Conservation (phyloP, 2,888 invertebrate genomes). For the Lydus trimaculatus region DNA sequence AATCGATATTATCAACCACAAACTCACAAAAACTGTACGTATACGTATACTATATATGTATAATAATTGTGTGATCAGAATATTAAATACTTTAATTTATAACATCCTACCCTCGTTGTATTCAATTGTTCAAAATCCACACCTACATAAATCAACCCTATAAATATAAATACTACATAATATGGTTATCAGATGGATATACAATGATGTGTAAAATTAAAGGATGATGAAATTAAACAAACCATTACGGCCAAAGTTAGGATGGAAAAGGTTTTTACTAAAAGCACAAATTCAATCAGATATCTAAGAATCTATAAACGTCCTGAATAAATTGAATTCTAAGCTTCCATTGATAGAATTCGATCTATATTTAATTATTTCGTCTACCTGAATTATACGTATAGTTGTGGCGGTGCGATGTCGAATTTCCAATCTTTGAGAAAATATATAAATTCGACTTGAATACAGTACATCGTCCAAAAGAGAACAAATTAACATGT, state of each 20-base stretch:
- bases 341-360: conserved; percentile 3
- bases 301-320: background rate
- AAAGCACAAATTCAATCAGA: conserved; percentile 3
- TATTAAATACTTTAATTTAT: background rate
- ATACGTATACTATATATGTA: too few relatives aligned
- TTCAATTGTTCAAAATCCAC: background rate
- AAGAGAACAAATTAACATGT: background rate
- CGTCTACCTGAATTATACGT: conserved; percentile 2
- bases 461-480: background rate
- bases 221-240: background rate
- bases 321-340: conserved; percentile 7
- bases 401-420: background rate
- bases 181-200: background rate
- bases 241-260: background rate
- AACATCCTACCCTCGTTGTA: background rate
- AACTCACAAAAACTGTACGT: background rate
- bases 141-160: background rate
- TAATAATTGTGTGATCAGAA: background rate
- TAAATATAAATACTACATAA: background rate
- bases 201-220: background rate
- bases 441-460: background rate
- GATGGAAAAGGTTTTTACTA: background rate
- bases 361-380: conserved; percentile 9
- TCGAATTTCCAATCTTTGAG: background rate
- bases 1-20: background rate